A percentile compares a stretch with the other conserved stretches of the same genome.
Conservation (phyloP, 2,888 invertebrate genomes). For the Hemicrepidius hirtus region DNA sequence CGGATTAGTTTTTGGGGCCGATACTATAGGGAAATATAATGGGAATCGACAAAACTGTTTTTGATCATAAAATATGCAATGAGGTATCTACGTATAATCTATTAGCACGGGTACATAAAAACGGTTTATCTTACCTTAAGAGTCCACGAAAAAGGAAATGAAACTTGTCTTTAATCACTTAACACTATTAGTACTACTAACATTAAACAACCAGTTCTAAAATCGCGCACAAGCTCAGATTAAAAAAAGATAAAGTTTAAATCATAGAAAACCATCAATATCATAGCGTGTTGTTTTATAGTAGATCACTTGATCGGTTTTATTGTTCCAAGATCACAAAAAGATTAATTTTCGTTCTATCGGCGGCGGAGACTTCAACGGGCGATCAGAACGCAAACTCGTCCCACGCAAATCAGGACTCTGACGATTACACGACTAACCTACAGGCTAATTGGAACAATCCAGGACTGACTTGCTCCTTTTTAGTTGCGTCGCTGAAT, state of each 20-base stretch:
- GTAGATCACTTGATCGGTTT: conserved; percentile 36
- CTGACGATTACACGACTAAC: conserved; percentile 31
- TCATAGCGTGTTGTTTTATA: neutral
- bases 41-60: too few relatives aligned
- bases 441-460: conserved; percentile 33
- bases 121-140: conserved; percentile 52
- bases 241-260: neutral
- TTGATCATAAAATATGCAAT: too few relatives aligned
- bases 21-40: too few relatives aligned
- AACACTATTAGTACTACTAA: conserved; percentile 32
- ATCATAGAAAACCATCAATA: neutral
- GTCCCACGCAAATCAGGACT: conserved; percentile 35
- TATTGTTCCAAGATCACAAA: conserved; percentile 50
- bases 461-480: neutral
- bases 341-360: conserved; percentile 53
- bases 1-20: too few relatives aligned
- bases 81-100: too few relatives aligned
- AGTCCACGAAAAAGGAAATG: conserved; percentile 45
- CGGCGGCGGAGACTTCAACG: conserved; percentile 51
- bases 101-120: neutral
- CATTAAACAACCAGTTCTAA: conserved; percentile 34
- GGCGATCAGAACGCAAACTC: conserved; percentile 50
- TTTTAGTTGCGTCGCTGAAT: conserved; percentile 6
- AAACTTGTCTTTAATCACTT: conserved; percentile 37
- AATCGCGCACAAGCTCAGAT: conserved; percentile 33